Evolutionary conservation across 2,113 vertebrate genomes (phyloP), one percentile per base, ranked within the genome.

Genomic region (Thinocorus orbignyianus): DNA sequence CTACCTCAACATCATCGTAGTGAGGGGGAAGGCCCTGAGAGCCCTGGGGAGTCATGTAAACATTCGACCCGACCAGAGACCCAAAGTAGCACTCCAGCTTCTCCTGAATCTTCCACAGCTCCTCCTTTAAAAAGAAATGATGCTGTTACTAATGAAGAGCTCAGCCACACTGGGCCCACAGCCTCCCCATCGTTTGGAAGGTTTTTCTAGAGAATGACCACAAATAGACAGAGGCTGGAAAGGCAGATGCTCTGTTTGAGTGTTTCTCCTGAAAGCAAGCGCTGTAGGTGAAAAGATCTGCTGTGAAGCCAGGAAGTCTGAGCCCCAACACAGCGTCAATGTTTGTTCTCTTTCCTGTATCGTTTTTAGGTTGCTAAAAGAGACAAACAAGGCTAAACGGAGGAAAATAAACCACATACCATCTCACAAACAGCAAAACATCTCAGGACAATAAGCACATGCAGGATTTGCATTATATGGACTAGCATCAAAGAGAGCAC

Each of bases 1-100:
- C 97, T 98, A 99, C 99, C 99, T 99, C 99, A 0, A 99, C 99
- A 26, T 99, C 99, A 37, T 99, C 99, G 0, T 99, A 99, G 97
- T 99, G 99, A 24, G 98, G 98, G 1, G 99, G 99, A 17, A 99
- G 98, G 57, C 99, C 99, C 97, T 99, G 99, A 2, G 99, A 98
- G 12, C 98, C 98, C 13, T 97, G 95, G 1, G 99, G 99, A 6
- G 99, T 99, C 73, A 99, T 98, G 96, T 99, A 99, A 66, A 99
- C 96, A 33, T 99, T 99, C 1, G 99, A 99, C 22, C 99, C 99
- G 15, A 99, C 99, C 94, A 99, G 96, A 24, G 98, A 98, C 15
- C 99, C 99, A 1, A 99, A 99, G 96, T 98, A 99, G 97, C 98
- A 98, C 95, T 99, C 99, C 93, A 99, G 92, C 82, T 98, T 99